These are phyloP conservation scores for Myrmophylax atrothorax DNA, from an alignment of 2,113 vertebrate species.

Conservation along the genomic window DNA sequence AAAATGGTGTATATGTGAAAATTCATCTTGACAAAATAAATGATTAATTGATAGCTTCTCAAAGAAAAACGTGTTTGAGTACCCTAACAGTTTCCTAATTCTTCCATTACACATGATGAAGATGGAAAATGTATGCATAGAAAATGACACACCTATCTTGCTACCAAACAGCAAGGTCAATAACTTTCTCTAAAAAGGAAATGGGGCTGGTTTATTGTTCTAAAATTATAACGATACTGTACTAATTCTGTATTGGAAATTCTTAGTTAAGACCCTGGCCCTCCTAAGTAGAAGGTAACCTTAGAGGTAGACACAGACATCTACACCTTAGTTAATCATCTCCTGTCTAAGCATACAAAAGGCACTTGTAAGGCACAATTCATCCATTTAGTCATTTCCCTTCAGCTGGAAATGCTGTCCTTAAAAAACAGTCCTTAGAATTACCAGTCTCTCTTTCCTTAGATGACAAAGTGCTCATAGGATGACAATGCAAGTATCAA, in stretches of 20 bases:
- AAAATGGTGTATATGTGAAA: constrained; percentile 16
- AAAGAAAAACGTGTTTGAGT: not conserved
- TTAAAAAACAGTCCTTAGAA: not conserved
- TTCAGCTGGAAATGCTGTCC: not conserved
- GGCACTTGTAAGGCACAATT: not conserved
- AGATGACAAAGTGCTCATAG: not conserved
- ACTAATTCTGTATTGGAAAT: not conserved
- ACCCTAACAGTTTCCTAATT: constrained; percentile 1
- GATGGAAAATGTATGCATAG: not conserved
- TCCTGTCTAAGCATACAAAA: not conserved
- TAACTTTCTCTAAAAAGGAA: constrained; percentile 20
- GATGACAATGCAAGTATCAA: not conserved
- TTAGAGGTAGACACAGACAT: not conserved
- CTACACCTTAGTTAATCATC: not conserved
- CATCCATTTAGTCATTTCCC: not conserved
- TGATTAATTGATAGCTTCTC: constrained; percentile 2
- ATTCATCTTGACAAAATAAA: not conserved
- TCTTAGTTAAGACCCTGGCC: not conserved
- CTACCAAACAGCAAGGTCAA: not conserved
- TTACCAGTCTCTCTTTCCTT: not conserved
- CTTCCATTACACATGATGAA: not conserved
- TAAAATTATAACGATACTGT: not conserved
- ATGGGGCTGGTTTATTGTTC: not conserved
- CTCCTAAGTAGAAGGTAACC: not conserved
- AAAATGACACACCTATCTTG: not conserved